These are phyloP conservation scores for Temnopleurus reevesii DNA, from an alignment of 53 echinoderm and acorn worm genomes.

Conservation along the genomic window DNA sequence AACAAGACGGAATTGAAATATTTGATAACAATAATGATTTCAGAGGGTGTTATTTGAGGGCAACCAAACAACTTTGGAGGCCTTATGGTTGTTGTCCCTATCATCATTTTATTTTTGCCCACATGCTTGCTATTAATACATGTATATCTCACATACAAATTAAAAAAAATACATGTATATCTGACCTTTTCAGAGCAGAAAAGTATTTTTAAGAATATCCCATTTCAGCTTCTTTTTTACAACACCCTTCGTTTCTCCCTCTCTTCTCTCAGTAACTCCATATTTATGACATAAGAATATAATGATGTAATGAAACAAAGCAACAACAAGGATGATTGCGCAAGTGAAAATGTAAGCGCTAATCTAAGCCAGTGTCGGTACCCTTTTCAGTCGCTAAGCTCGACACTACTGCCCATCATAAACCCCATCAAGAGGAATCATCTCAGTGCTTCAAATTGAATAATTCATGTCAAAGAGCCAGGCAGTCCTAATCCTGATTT, in stretches of 20 bases:
- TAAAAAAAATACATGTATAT: too few relatives aligned
- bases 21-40: too few relatives aligned
- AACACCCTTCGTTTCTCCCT: background rate
- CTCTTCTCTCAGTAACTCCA: background rate
- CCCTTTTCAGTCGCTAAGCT: background rate
- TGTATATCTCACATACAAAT: too few relatives aligned
- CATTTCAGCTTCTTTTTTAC: background rate
- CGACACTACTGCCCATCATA: background rate
- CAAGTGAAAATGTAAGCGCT: background rate
- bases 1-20: too few relatives aligned
- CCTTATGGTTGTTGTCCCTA: too few relatives aligned
- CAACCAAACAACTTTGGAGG: too few relatives aligned
- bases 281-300: background rate
- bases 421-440: background rate
- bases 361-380: background rate
- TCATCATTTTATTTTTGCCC: too few relatives aligned
- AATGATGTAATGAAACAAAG: background rate
- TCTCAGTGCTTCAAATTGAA: background rate
- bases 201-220: too few relatives aligned
- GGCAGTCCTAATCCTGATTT: background rate
- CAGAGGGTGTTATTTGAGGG: too few relatives aligned
- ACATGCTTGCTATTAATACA: too few relatives aligned
- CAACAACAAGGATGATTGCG: background rate
- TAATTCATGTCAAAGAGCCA: constrained; percentile 19
- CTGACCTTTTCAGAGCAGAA: too few relatives aligned